Conservation (phyloP, 64 coral and sea anemone genomes). For the Pachyseris speciosa region DNA sequence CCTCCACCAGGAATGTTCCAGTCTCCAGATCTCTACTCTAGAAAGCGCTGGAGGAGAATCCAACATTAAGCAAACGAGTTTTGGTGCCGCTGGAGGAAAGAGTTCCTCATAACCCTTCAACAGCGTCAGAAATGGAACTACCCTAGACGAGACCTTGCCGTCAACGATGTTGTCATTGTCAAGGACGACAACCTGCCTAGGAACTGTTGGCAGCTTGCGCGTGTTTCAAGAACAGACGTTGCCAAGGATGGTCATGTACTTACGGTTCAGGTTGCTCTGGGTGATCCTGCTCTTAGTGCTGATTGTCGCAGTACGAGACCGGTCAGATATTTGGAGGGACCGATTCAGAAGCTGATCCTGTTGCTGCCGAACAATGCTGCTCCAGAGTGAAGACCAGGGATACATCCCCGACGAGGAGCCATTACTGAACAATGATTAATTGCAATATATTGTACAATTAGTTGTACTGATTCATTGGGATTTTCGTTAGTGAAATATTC, state of each 20-base stretch:
- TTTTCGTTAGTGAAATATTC: no score
- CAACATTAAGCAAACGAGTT: no score
- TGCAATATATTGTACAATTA: no score
- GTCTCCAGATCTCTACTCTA: not conserved
- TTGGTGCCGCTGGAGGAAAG: no score
- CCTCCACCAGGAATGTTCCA: not conserved
- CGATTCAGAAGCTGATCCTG: not conserved
- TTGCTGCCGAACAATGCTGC: not conserved
- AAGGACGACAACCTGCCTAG: conserved; percentile 27
- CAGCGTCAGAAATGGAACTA: conserved; percentile 10
- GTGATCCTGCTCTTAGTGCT: not conserved
- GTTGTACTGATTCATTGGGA: no score
- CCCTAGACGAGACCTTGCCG: not conserved
- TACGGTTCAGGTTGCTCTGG: not conserved
- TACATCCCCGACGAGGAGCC: no score
- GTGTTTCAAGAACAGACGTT: not conserved
- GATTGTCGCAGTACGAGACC: not conserved
- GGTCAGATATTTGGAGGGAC: not conserved
- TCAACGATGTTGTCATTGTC: conserved; percentile 23
- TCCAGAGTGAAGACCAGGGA: no score
- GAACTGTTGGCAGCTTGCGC: no score
- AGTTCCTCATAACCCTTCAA: conserved; percentile 22
- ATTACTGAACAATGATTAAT: no score
- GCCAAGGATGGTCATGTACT: not conserved
- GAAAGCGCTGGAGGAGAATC: not conserved